Evolutionary conservation across 2,113 vertebrate species (phyloP).

Genomic region (Megaceryle torquata): DNA sequence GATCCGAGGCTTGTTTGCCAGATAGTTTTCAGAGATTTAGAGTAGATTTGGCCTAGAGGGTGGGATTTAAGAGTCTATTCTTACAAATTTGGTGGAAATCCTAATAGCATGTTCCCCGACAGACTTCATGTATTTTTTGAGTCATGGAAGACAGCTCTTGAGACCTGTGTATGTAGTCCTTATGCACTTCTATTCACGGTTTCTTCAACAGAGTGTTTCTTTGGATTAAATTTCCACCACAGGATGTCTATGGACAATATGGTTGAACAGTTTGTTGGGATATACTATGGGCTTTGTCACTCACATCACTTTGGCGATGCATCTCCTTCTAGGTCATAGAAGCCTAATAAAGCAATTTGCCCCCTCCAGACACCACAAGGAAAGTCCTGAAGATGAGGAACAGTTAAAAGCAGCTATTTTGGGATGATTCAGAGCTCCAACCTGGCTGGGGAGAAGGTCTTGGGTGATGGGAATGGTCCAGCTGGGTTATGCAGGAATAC

Average conservation of each 20-base stretch:
- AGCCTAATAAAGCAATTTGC: neutral
- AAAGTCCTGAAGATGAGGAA: neutral
- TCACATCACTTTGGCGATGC: neutral
- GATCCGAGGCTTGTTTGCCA: neutral
- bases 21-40: neutral
- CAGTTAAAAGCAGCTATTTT: neutral
- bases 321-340: neutral
- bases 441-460: neutral
- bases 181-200: neutral
- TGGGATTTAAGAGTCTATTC: neutral
- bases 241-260: neutral
- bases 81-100: neutral
- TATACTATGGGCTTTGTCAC: neutral
- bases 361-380: neutral
- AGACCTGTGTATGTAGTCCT: neutral
- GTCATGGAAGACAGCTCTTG: neutral
- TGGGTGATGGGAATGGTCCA: neutral
- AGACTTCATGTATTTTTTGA: neutral
- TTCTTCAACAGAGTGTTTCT: neutral
- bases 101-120: neutral
- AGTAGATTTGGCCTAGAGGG: neutral
- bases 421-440: neutral
- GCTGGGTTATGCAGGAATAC: neutral
- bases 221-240: neutral
- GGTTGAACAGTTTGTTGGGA: neutral